Conservation (phyloP, 2,797 vertebrate genomes). For the Pygocentrus nattereri region DNA sequence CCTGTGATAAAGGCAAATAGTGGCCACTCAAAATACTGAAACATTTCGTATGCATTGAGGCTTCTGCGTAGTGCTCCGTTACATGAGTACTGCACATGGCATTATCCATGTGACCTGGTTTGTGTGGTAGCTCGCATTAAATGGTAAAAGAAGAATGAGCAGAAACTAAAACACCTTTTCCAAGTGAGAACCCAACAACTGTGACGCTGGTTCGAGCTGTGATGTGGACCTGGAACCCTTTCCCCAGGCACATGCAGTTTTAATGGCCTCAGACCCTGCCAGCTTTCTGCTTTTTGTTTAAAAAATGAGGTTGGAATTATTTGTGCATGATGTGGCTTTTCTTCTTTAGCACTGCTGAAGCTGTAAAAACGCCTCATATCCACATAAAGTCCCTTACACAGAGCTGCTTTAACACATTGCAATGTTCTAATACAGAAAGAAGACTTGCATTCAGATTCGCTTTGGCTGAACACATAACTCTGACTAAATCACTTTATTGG, state of each 20-base stretch:
- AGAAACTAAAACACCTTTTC: too few species aligned
- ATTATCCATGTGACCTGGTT: too few species aligned
- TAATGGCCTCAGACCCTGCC: slow-evolving; percentile 50
- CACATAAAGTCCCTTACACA: not conserved
- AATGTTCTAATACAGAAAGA: not conserved
- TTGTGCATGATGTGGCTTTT: slow-evolving; percentile 19
- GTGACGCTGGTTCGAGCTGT: slow-evolving; percentile 17
- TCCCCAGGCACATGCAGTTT: slow-evolving; percentile 55
- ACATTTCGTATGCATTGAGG: too few species aligned
- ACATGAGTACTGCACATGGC: too few species aligned
- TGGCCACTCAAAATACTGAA: too few species aligned
- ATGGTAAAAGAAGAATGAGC: not conserved
- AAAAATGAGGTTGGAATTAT: slow-evolving; percentile 51
- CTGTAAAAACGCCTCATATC: not conserved
- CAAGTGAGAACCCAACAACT: not conserved
- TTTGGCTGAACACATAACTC: slow-evolving; percentile 10
- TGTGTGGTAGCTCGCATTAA: too few species aligned
- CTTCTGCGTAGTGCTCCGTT: too few species aligned
- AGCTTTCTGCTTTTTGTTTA: slow-evolving; percentile 51
- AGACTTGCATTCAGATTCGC: slow-evolving; percentile 14
- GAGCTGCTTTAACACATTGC: not conserved
- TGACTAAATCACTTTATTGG: slow-evolving; percentile 11
- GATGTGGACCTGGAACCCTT: slow-evolving; percentile 19
- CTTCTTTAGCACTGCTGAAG: not conserved
- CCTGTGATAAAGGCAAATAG: too few species aligned